Base-by-base conservation (phyloP, 1,140 invertebrate genomes). In the Drosophila mauritiana region DNA sequence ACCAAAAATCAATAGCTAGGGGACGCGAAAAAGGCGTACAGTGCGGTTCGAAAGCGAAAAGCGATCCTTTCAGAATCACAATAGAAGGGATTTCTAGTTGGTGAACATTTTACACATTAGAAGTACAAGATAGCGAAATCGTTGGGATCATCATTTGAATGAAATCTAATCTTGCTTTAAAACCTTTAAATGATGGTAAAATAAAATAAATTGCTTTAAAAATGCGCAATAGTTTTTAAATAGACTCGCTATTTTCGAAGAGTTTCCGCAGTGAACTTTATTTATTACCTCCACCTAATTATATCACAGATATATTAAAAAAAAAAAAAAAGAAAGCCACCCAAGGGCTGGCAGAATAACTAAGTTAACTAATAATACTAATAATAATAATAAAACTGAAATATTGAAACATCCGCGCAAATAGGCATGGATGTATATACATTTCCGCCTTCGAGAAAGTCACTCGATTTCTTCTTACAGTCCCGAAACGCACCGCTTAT, bases 1-100 rank as follows among this genome's bases (percentile, higher is more conserved):
- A 68, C 40, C 62, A 69, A 70, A 49, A 69, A 56, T 68, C 25
- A 69, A 68, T 69, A 40, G 40, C 49, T 56, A 69, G 46, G 61
- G 13, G n/a, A 31, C 31, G 25, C 37, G 34, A 15, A 46, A 8
- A 39, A 54, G 31, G 37, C 48, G 31, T 31, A 52, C 54, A 73
- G 54, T 73, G 55, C 46, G 40, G 15, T 34, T 40, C 40, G 20
- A 34, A 48, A 53, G 13, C 45, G 25, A 25, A 4, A 5, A 11
- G 13, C 13, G 4, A 17, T 13, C 4, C 34, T 22, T 2, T 17
- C 12, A 31, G 34, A 58, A 22, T 59, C 22, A 13, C 13, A 2
- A 1, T 8, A 17, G 12, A 37, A 37, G 7, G 27, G 27, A 1
- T 6, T 13, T 37, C 39, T 15, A 3, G 39, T n/a, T 55, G 8